Evolutionary conservation across 2,888 invertebrate genomes (phyloP), one percentile per base, ranked within the genome.

Genomic region (Mongoloraphidia duomilia): DNA sequence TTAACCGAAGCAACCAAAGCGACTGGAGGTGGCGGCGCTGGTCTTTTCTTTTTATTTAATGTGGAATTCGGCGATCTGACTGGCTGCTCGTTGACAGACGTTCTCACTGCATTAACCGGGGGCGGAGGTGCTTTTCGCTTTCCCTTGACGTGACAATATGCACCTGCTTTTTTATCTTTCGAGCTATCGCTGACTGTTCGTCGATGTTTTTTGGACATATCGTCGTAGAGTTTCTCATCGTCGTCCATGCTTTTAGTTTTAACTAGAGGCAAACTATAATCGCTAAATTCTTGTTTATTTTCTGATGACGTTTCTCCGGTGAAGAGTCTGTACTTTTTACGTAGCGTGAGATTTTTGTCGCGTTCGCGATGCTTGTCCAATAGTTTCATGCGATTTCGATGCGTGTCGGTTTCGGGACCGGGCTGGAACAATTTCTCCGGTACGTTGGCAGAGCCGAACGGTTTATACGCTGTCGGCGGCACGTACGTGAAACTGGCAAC

Each of bases 101-200:
- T 47, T 39, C 45, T 52, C 36, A 48, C 49, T 33, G 50, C 44
- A 5, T 55, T 55, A n/a, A 59, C 61, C 1, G 84, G 85, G 6
- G 85, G 85, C 54, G 73, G 75, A 0, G 85, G 85, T 0, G 85
- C 85, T 59, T 76, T 77, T 45, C 85, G 67, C 63, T 86, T 86
- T 26, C 85, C 85, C 55, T 82, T 83, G 1, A 85, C 84, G 68
- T 85, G 82, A 26, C 71, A 63, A 56, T 71, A 72, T 3, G 70
- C 67, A 5, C 76, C 75, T 9, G 77, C 72, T 54, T 74, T 74
- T 43, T 75, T 73, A 52, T 74, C 74, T 55, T 74, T 73, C 26
- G 75, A 72, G 12, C 72, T 71, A 65, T 80, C 80, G 60, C 79
- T 81, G n/a, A 73, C 71, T 17, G 78, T 76, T 57, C 79, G 68